Evolutionary conservation across 2,888 invertebrate genomes (phyloP).

Genomic region (Diaphora mendica): DNA sequence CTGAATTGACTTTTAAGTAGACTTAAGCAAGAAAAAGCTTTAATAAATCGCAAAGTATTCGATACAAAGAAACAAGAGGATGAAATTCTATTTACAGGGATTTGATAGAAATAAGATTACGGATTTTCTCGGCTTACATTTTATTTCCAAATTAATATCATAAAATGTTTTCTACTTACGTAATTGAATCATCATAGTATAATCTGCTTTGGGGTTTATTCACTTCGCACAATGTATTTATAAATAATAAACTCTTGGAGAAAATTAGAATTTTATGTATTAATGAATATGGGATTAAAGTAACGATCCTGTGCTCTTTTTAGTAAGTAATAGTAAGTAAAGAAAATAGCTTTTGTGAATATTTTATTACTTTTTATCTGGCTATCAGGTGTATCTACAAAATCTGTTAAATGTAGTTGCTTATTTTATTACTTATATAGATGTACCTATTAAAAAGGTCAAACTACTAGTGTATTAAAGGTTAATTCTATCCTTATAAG

Average conservation of each 20-base stretch:
- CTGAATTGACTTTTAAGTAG: constrained; percentile 80
- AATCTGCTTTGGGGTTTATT: constrained; percentile 35
- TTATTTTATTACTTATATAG: not conserved
- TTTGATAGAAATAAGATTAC: constrained; percentile 69
- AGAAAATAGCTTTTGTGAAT: constrained; percentile 11
- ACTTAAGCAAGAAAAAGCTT: constrained; percentile 74
- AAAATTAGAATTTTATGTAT: constrained; percentile 24
- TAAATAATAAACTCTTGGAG: constrained; percentile 39
- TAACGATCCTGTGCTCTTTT: not conserved
- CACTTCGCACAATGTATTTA: constrained; percentile 28
- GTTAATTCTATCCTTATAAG: not conserved
- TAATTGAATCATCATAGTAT: constrained; percentile 35
- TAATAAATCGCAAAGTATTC: constrained; percentile 76
- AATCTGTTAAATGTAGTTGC: not conserved
- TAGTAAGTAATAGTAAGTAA: no score
- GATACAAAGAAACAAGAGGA: constrained; percentile 74
- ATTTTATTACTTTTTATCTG: constrained; percentile 17
- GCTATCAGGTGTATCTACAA: not conserved
- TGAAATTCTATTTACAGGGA: constrained; percentile 72
- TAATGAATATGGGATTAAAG: constrained; percentile 24
- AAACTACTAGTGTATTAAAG: not conserved
- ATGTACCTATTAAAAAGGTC: not conserved
- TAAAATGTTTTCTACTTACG: constrained; percentile 42
- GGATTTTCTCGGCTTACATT: constrained; percentile 56
- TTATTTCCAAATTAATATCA: constrained; percentile 51